These are phyloP conservation scores for Calidris pugnax DNA, from an alignment of 2,113 vertebrate genomes.

Conservation along the genomic window DNA sequence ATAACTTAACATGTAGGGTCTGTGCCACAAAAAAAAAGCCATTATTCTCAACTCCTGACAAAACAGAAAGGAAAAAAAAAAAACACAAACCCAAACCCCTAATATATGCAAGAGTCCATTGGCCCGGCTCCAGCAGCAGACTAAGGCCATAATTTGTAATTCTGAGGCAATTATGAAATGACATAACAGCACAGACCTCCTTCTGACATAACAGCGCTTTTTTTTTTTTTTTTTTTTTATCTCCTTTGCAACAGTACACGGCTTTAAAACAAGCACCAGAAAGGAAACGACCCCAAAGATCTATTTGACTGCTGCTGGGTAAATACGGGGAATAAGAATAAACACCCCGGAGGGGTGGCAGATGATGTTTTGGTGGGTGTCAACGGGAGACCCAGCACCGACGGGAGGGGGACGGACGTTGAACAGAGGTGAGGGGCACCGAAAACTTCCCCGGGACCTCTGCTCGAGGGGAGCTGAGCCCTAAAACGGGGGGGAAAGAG, in stretches of 20 bases:
- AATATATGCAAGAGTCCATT: not conserved
- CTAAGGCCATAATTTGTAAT: slow-evolving; percentile 26
- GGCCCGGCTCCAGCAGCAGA: not conserved
- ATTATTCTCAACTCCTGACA: not conserved
- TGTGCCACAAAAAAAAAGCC: not conserved
- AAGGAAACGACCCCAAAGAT: not conserved
- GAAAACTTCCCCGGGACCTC: not conserved
- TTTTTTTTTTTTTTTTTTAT: not conserved
- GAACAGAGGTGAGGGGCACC: not conserved
- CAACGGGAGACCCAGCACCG: not conserved
- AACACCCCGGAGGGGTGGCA: not conserved
- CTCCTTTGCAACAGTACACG: not conserved
- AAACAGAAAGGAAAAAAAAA: not conserved
- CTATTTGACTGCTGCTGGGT: not conserved
- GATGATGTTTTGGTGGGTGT: not conserved
- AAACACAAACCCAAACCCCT: not conserved
- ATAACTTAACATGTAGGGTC: not conserved
- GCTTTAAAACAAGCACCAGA: not conserved
- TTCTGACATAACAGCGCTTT: not conserved
- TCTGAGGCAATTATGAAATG: slow-evolving; percentile 48
- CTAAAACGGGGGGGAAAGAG: not conserved
- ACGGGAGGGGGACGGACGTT: not conserved
- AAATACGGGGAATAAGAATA: not conserved
- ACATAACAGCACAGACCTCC: slow-evolving; percentile 33
- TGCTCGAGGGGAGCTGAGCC: not conserved